Percentiles rank a stretch among this genome's conserved stretches.
These are phyloP conservation scores for Leptodactylus fallax DNA, from an alignment of 2,797 vertebrate species.

Conservation along the genomic window DNA sequence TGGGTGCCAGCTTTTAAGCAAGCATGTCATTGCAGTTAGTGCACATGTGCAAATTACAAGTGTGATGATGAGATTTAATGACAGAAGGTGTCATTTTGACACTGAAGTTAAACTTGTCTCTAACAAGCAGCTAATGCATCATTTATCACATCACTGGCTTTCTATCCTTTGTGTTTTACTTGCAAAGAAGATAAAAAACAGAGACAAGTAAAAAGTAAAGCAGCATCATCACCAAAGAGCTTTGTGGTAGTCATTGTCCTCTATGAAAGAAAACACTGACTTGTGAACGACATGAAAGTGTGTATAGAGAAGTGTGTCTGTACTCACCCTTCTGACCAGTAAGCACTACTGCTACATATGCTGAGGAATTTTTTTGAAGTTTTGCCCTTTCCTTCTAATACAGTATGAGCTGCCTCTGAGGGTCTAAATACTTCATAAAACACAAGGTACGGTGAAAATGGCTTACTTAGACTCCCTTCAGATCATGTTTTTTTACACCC, in stretches of 20 bases:
- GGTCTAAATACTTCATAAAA: neutral
- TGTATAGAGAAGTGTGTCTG: neutral
- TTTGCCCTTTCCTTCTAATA: neutral
- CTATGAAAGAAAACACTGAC: neutral
- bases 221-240: conserved; percentile 4
- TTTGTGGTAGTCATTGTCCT: conserved; percentile 8
- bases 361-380: neutral
- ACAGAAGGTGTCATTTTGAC: conserved; percentile 56
- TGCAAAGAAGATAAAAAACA: conserved; percentile 48
- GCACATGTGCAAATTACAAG: conserved; percentile 57
- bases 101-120: conserved; percentile 49
- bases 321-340: neutral
- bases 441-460: neutral
- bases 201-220: neutral
- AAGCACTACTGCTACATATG: neutral
- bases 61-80: conserved; percentile 57
- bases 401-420: neutral
- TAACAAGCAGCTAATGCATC: conserved; percentile 60
- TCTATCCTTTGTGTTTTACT: neutral
- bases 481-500: too few species aligned
- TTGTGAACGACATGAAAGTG: neutral
- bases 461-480: neutral
- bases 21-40: conserved; percentile 49
- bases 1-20: conserved; percentile 59
- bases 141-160: conserved; percentile 53